A percentile compares a stretch with the other conserved stretches of the same genome.
Conservation (phyloP, 2,888 invertebrate species). For the Drosophila helvetica region DNA sequence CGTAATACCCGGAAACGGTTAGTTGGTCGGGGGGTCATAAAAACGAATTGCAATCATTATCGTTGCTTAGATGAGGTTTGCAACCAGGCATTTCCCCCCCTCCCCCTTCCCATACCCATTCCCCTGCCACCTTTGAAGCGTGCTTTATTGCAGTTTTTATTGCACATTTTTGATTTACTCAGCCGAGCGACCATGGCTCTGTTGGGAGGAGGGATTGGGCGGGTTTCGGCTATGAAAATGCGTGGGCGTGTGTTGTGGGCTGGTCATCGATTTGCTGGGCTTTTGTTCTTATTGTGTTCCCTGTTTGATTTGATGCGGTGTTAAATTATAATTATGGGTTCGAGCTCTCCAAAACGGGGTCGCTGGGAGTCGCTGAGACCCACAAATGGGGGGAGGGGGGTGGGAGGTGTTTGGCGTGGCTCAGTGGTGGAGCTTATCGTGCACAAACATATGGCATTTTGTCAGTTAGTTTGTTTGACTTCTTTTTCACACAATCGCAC, state of each 20-base stretch:
- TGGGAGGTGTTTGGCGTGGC: not conserved
- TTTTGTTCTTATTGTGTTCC: conserved; percentile 17
- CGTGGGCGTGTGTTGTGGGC: conserved; percentile 33
- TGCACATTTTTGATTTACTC: conserved; percentile 73
- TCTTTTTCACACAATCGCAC: conserved; percentile 22
- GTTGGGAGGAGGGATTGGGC: conserved; percentile 2
- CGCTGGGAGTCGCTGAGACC: conserved; percentile 2
- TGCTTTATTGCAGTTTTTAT: conserved; percentile 67
- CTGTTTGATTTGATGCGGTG: conserved; percentile 42
- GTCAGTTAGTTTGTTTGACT: conserved; percentile 59
- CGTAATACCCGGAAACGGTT: conserved; percentile 65
- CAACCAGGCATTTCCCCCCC: conserved; percentile 16
- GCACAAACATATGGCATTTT: conserved; percentile 75
- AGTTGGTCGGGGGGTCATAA: conserved; percentile 56
- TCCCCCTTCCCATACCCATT: not conserved
- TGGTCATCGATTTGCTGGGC: conserved; percentile 34
- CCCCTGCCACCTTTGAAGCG: conserved; percentile 45
- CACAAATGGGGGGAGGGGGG: not conserved
- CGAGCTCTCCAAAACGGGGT: conserved; percentile 43
- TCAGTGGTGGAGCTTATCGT: conserved; percentile 54
- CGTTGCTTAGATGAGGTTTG: conserved; percentile 73
- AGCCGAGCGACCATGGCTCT: conserved; percentile 30
- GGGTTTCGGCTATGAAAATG: conserved; percentile 22
- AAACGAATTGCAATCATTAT: conserved; percentile 80
- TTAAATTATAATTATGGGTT: conserved; percentile 76